These are phyloP conservation scores for Myrmecophaga tridactyla DNA, from an alignment of 2,113 vertebrate species.

Conservation along the genomic window DNA sequence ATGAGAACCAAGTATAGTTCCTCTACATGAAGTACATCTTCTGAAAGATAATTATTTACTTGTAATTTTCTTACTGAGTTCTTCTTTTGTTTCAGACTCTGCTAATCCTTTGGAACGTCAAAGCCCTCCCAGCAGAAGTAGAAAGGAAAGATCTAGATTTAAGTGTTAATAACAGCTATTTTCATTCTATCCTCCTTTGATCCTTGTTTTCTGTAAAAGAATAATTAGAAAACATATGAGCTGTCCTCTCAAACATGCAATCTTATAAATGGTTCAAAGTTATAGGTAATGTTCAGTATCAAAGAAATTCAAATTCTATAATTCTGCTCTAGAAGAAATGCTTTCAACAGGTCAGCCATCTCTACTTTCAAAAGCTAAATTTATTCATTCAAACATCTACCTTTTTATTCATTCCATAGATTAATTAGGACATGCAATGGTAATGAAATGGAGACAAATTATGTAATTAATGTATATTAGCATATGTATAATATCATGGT, in stretches of 20 bases:
- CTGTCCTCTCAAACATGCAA: not conserved
- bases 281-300: not conserved
- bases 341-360: not conserved
- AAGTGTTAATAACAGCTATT: not conserved
- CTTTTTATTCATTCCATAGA: not conserved
- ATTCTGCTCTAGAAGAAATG: not conserved
- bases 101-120: not conserved
- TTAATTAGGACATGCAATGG: not conserved
- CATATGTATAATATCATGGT: not conserved
- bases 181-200: not conserved
- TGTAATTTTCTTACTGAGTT: not conserved
- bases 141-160: not conserved
- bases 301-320: not conserved
- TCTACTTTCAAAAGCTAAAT: not conserved
- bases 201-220: not conserved
- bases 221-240: not conserved
- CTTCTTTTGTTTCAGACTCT: constrained; percentile 8
- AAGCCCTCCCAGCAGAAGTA: not conserved
- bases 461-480: not conserved
- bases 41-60: constrained; percentile 39
- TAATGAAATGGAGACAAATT: not conserved
- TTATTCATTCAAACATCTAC: not conserved
- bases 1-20: constrained; percentile 58
- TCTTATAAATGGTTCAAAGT: not conserved
- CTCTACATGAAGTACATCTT: not conserved